Evolutionary conservation across 2,113 vertebrate genomes (phyloP), one percentile per base, ranked within the genome.

Genomic region (Garra rufa): DNA sequence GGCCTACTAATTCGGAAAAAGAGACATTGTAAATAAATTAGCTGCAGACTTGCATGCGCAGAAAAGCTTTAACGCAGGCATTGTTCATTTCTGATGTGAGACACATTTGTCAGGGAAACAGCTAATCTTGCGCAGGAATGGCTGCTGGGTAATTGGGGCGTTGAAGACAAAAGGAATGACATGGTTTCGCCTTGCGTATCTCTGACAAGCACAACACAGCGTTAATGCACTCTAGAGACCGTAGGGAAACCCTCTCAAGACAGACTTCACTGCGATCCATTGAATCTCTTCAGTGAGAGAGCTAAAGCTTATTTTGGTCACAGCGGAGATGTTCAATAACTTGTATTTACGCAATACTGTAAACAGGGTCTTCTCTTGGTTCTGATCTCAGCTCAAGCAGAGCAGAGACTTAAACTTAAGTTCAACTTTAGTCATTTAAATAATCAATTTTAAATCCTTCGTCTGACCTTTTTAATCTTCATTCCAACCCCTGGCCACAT

Each of bases 21-120:
- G 44, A 75, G 38, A 43, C 69, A 82, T 41, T 52, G 13, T 76
- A 85, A 84, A 88, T 87, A 87, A 88, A 86, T 85, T 48, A 89
- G 61, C 30, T 74, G 8, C 44, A 28, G 9, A 41, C 26, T 69
- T 50, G 28, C 57, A 65, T 28, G 48, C 46, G 8, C 26, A 83
- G 76, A 73, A 57, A 44, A 59, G 15, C 24, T 48, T 50, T n/a
- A n/a, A 74, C 13, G 6, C 24, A 15, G n/a, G 28, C 74, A 83
- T 83, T 82, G 75, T 84, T 82, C 46, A 28, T 26, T n/a, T 15
- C 41, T 76, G 46, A 71, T 52, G 76, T 3, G 81, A 85, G 6
- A 44, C 80, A 81, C 28, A 67, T 86, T 89, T 83, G 85, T 85
- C 71, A 44, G 63, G 76, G 83, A 89, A 89, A 81, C 63, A 63